A percentile compares a stretch with the other conserved stretches of the same genome.
Evolutionary conservation across 2,113 vertebrate genomes (phyloP).

Genomic region (Narcine bancroftii): DNA sequence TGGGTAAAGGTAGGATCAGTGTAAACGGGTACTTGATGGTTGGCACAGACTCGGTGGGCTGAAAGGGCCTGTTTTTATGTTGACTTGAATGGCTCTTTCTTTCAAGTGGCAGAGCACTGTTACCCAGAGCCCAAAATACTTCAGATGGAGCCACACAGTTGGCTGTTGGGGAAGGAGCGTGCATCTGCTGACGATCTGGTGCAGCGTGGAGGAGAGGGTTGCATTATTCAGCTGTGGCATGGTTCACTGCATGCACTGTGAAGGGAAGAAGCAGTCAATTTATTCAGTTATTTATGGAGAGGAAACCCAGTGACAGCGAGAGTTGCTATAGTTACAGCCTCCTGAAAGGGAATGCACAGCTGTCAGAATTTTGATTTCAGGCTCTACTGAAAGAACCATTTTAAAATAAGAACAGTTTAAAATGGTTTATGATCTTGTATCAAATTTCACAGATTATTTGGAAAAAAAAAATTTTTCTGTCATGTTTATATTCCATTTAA

Average conservation of each 20-base stretch:
- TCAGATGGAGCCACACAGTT: background rate
- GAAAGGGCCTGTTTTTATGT: too few species aligned
- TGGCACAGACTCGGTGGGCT: too few species aligned
- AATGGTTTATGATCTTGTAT: background rate
- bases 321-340: constrained; percentile 23
- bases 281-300: constrained; percentile 19
- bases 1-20: too few species aligned
- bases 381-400: background rate
- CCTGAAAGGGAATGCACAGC: background rate
- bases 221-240: background rate
- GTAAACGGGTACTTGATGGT: too few species aligned
- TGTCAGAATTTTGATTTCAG: background rate
- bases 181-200: background rate
- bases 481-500: background rate
- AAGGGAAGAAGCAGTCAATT: constrained; percentile 18
- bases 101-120: background rate
- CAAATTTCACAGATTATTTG: background rate
- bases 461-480: background rate
- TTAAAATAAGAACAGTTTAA: background rate
- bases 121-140: background rate
- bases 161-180: background rate
- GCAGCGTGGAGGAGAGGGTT: background rate
- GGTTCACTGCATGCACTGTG: background rate
- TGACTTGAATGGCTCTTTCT: too few species aligned
- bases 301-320: constrained; percentile 21